phyloP scores from a whole-genome alignment of 2,113 vertebrate genomes.

The Psephotus haematonotus region DNA sequence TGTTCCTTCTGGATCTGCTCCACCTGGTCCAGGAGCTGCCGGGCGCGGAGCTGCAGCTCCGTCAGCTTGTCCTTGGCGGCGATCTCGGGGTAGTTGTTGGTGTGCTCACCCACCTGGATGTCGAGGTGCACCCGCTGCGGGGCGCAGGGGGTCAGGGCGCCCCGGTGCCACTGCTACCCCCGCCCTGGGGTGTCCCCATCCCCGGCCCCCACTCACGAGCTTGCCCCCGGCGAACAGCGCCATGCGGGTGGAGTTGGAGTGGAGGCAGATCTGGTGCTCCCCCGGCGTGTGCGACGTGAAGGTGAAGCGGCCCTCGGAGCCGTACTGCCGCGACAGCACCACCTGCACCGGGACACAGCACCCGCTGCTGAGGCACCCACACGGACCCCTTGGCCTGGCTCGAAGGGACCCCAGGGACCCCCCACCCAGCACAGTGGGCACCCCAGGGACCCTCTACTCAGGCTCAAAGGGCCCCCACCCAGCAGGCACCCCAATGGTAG shows the following conservation, averaged over 20 bases:
- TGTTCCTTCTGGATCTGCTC: slow-evolving; percentile 98
- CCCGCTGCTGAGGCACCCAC: not conserved
- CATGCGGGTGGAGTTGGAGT: slow-evolving; percentile 97
- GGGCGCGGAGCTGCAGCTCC: slow-evolving; percentile 88
- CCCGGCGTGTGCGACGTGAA: slow-evolving; percentile 95
- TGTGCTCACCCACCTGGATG: slow-evolving; percentile 93
- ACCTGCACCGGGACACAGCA: slow-evolving; percentile 63
- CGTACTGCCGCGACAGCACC: slow-evolving; percentile 91
- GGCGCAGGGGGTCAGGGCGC: not conserved
- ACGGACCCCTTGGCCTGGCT: not conserved
- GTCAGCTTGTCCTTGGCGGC: slow-evolving; percentile 95
- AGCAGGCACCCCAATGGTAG: too few species aligned
- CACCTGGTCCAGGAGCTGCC: slow-evolving; percentile 92
- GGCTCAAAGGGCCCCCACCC: too few species aligned
- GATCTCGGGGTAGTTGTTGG: slow-evolving; percentile 96
- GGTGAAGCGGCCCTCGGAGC: slow-evolving; percentile 92
- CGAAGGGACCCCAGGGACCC: too few species aligned
- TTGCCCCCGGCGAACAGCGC: slow-evolving; percentile 90
- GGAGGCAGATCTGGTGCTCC: slow-evolving; percentile 95
- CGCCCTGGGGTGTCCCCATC: not conserved
- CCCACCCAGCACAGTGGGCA: not conserved
- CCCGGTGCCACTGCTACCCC: too few species aligned
- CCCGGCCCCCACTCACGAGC: slow-evolving; percentile 74
- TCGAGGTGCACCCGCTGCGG: slow-evolving; percentile 89
- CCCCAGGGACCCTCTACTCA: not conserved